A percentile compares a stretch with the other conserved stretches of the same genome.
Conservation (phyloP, 2,888 invertebrate genomes). For the Clunio marinus region DNA sequence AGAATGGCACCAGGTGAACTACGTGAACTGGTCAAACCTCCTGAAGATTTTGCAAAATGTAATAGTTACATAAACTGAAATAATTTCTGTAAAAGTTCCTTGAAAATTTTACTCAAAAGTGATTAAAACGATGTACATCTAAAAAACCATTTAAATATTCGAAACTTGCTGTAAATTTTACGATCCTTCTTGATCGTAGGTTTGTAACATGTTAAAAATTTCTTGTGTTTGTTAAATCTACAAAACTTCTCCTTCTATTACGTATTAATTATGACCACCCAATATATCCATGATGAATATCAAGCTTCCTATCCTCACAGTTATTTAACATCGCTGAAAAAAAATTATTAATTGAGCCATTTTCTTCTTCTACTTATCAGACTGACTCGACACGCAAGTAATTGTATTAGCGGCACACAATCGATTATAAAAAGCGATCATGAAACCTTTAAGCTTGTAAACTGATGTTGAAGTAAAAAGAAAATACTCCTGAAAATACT, state of each 20-base stretch:
- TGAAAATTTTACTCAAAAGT: too few relatives aligned
- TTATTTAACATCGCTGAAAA: background rate
- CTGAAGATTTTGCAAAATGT: constrained; percentile 71
- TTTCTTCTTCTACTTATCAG: background rate
- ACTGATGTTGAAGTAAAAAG: background rate
- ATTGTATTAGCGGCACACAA: background rate
- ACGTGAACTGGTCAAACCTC: constrained; percentile 62
- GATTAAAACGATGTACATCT: background rate
- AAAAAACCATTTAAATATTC: too few relatives aligned
- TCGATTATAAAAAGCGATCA: background rate
- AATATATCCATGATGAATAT: background rate
- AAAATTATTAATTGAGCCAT: constrained; percentile 21
- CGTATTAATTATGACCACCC: constrained; percentile 34
- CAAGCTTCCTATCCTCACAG: background rate
- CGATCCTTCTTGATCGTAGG: background rate
- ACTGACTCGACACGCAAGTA: constrained; percentile 25
- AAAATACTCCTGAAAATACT: too few relatives aligned
- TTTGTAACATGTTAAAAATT: constrained; percentile 12
- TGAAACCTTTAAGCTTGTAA: background rate
- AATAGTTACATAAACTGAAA: constrained; percentile 72
- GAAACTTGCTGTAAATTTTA: background rate
- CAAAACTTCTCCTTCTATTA: background rate
- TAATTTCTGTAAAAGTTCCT: too few relatives aligned
- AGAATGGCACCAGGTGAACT: constrained; percentile 52
- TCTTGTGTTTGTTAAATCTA: background rate